These are phyloP conservation scores for Ochlodes sylvanus DNA, from an alignment of 2,888 invertebrate genomes.

Conservation along the genomic window DNA sequence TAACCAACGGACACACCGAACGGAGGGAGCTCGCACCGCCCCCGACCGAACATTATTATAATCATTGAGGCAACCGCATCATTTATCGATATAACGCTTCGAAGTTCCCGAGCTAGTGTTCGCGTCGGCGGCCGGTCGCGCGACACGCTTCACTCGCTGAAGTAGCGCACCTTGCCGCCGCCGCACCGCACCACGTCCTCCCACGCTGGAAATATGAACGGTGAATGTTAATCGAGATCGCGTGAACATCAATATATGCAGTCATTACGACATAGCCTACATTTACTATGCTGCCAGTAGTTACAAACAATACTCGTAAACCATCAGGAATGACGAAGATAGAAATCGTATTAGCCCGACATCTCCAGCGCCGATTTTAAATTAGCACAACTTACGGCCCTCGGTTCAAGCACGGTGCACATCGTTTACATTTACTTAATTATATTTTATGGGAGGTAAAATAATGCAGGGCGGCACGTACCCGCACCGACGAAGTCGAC, in stretches of 20 bases:
- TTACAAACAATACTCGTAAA: neutral
- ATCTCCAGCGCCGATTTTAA: no score
- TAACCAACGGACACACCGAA: neutral
- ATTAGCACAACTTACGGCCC: no score
- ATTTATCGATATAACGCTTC: neutral
- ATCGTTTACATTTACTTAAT: no score
- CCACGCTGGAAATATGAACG: slow-evolving; percentile 86
- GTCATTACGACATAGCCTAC: no score
- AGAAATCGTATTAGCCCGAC: no score
- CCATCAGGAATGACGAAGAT: no score
- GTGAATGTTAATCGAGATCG: neutral
- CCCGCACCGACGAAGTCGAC: slow-evolving; percentile 72
- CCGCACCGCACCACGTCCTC: slow-evolving; percentile 87
- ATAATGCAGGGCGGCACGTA: slow-evolving; percentile 41
- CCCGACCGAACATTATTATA: neutral
- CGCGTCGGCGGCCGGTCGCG: slow-evolving; percentile 1
- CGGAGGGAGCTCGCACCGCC: neutral
- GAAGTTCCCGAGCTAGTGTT: no score
- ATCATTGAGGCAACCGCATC: slow-evolving; percentile 18
- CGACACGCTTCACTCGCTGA: slow-evolving; percentile 65
- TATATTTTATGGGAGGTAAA: neutral
- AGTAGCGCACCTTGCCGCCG: slow-evolving; percentile 77
- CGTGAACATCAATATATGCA: neutral
- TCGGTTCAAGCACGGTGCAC: no score
- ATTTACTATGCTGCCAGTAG: neutral